Conservation (phyloP, 1,140 invertebrate genomes). For the Spodoptera litura region DNA sequence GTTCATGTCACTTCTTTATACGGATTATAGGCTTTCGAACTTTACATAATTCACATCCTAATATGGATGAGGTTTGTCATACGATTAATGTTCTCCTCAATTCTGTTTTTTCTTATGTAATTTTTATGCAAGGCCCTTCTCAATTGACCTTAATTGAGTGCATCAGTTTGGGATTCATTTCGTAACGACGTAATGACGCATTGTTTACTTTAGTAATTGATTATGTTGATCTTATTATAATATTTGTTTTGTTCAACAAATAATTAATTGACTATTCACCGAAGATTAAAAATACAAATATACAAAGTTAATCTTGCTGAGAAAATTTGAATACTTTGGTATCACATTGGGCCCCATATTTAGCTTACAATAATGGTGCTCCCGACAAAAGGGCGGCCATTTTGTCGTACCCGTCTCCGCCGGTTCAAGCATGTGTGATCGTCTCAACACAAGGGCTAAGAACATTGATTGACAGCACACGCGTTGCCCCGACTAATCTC, state of each 20-base stretch:
- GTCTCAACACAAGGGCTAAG: conserved; percentile 39
- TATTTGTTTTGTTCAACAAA: background rate
- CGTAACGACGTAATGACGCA: conserved; percentile 10
- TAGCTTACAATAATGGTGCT: conserved; percentile 1
- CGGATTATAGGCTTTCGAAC: conserved; percentile 45
- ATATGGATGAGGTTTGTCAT: conserved; percentile 33
- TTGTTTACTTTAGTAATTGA: conserved; percentile 18
- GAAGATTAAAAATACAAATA: too few relatives aligned
- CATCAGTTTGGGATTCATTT: conserved; percentile 33
- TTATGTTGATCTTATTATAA: conserved; percentile 6
- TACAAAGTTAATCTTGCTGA: too few relatives aligned
- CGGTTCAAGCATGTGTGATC: conserved; percentile 43
- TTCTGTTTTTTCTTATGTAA: conserved; percentile 38
- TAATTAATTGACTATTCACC: too few relatives aligned
- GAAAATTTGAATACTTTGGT: background rate
- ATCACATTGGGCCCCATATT: background rate
- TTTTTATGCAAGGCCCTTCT: conserved; percentile 43
- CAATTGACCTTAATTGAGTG: conserved; percentile 31
- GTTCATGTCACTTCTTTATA: conserved; percentile 41
- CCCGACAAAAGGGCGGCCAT: conserved; percentile 38
- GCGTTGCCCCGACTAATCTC: conserved; percentile 67
- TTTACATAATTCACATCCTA: conserved; percentile 39
- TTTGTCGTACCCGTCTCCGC: conserved; percentile 36
- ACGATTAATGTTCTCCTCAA: conserved; percentile 31
- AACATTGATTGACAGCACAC: conserved; percentile 66